These are phyloP conservation scores for Lepilemur ruficaudatus DNA, from an alignment of 2,797 vertebrate species.

Conservation along the genomic window DNA sequence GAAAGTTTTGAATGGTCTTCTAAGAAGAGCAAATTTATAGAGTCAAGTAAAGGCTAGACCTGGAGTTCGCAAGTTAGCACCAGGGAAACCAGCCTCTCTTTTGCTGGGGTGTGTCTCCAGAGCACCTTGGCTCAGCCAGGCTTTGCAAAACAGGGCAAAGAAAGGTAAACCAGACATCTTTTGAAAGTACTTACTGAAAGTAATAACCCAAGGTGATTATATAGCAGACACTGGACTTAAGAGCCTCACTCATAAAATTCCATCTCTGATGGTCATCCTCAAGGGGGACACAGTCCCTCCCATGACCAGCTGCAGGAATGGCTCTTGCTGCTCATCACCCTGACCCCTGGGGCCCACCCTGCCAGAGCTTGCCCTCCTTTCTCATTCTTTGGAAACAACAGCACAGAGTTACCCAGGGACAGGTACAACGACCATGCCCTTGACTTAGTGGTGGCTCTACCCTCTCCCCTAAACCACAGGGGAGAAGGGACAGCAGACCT, in stretches of 20 bases:
- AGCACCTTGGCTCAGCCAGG: neutral
- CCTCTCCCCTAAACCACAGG: neutral
- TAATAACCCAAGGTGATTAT: neutral
- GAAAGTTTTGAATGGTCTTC: neutral
- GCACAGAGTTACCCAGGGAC: accelerated
- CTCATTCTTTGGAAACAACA: neutral
- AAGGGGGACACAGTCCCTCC: neutral
- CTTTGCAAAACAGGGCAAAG: neutral
- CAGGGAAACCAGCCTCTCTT: neutral
- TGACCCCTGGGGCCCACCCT: accelerated
- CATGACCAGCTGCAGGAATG: neutral
- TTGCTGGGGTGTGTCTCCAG: neutral
- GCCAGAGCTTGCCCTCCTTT: neutral
- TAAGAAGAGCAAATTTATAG: neutral
- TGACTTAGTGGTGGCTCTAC: neutral
- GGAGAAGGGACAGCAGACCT: neutral
- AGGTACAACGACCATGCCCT: neutral
- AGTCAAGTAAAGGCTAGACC: neutral
- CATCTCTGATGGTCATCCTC: neutral
- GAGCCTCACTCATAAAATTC: neutral
- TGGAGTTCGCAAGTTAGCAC: neutral
- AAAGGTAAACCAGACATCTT: neutral
- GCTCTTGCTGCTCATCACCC: neutral
- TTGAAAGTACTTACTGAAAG: neutral
- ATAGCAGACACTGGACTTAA: neutral